These are phyloP conservation scores for Acropternis orthonyx DNA, from an alignment of 2,797 vertebrate species.

Conservation along the genomic window DNA sequence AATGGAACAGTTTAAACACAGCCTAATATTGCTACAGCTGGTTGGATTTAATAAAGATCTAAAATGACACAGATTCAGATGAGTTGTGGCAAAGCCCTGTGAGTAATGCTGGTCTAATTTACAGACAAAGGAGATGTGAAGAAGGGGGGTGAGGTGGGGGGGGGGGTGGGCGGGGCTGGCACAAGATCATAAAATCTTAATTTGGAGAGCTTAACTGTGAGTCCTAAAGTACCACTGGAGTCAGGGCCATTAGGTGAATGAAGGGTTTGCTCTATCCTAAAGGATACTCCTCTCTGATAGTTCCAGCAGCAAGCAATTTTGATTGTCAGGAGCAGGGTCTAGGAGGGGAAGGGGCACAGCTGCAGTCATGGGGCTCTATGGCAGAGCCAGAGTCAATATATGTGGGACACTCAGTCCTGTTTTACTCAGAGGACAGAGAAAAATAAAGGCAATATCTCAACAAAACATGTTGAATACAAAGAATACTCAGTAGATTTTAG, in stretches of 20 bases:
- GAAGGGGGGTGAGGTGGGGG: too few relatives aligned
- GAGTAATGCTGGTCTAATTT: not conserved
- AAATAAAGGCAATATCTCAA: not conserved
- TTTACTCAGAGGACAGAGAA: not conserved
- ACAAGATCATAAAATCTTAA: not conserved
- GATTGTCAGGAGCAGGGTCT: not conserved
- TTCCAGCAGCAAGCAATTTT: not conserved
- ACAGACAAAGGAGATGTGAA: not conserved
- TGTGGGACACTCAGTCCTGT: not conserved
- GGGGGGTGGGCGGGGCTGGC: too few relatives aligned
- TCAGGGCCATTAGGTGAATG: not conserved
- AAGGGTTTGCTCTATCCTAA: not conserved
- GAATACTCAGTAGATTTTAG: not conserved
- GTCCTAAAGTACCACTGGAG: not conserved
- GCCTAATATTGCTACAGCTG: not conserved
- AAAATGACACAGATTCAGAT: not conserved
- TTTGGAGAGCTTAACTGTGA: not conserved
- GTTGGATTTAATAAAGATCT: not conserved
- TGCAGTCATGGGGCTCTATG: not conserved
- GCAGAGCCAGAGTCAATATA: not conserved
- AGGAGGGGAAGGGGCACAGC: not conserved
- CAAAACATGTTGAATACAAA: not conserved
- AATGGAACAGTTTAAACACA: not conserved
- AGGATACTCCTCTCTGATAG: not conserved
- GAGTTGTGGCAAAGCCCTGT: not conserved